Evolutionary conservation across 2,888 invertebrate genomes (phyloP), one percentile per base, ranked within the genome.

Genomic region (Bimastos eiseni): DNA sequence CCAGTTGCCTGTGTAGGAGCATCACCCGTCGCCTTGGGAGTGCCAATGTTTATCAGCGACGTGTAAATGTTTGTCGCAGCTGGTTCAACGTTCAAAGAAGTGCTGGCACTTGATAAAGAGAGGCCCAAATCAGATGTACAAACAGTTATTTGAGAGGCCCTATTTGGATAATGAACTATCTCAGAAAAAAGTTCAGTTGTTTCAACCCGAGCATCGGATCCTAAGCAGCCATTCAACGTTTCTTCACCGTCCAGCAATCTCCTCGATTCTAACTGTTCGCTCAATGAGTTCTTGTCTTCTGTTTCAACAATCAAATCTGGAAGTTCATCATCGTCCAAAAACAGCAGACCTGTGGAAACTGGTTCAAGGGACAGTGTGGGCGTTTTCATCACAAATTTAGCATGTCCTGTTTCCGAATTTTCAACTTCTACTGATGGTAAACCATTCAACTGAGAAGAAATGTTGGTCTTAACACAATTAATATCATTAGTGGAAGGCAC

Each of bases 251-350:
- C 30, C 8, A 8, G 70, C 30, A 70, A n/a, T n/a, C 30, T 70
- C 30, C 70, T n/a, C 0, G n/a, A 70, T n/a, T 70, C 70, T 13
- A n/a, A 70, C 70, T 30, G 70, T 70, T 70, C n/a, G 13, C n/a
- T 70, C 70, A 0, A 8, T n/a, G n/a, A n/a, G n/a, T n/a, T n/a
- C 70, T 70, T 70, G 70, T 70, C 70, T n/a, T 86, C 36, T 36
- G 37, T 24, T 86, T 86, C 86, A 36, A 36, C 86, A 34, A 86
- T 37, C 21, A 86, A 33, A 36, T 86, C 86, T 1, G 86, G 86
- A 86, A 86, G 86, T 21, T 86, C 36, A 86, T 86, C 86, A 0
- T 86, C 86, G 34, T 86, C 86, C 37, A 86, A n/a, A 86, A 86
- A 86, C 86, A 36, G 36, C 6, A 11, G 37, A 36, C n/a, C 86